Percentiles rank a stretch among this genome's conserved stretches.
These are phyloP conservation scores for Alca torda DNA, from an alignment of 2,797 vertebrate species.

Conservation along the genomic window DNA sequence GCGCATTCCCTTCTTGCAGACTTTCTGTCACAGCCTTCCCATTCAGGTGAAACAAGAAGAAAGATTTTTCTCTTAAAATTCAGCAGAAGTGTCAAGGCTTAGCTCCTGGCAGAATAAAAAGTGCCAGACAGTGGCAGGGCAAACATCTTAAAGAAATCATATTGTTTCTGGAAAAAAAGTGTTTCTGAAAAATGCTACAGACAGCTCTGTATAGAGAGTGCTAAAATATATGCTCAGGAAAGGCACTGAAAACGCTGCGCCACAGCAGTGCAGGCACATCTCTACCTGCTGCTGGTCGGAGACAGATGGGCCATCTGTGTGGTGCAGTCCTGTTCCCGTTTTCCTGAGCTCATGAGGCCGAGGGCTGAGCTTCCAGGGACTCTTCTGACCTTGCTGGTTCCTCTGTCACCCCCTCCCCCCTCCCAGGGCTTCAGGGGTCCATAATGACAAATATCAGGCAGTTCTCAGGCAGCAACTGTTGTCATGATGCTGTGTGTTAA, in stretches of 20 bases:
- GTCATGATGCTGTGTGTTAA: background rate
- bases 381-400: background rate
- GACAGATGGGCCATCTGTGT: background rate
- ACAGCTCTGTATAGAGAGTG: background rate
- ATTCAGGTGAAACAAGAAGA: slow-evolving; percentile 31
- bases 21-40: background rate
- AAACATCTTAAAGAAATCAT: slow-evolving; percentile 30
- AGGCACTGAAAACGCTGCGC: background rate
- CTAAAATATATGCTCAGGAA: background rate
- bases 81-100: slow-evolving; percentile 18
- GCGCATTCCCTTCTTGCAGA: background rate
- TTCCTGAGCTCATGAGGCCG: background rate
- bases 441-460: background rate
- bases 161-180: slow-evolving; percentile 30
- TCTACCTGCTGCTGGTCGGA: background rate
- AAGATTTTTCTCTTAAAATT: slow-evolving; percentile 50
- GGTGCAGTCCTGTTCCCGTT: background rate
- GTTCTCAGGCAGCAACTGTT: background rate
- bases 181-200: background rate
- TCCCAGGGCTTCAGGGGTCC: background rate
- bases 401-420: background rate
- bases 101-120: slow-evolving; percentile 38
- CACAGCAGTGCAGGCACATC: background rate
- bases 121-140: slow-evolving; percentile 36
- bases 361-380: background rate